phyloP scores from a whole-genome alignment of 2,113 vertebrate species.

The Sinocyclocheilus anshuiensis region DNA sequence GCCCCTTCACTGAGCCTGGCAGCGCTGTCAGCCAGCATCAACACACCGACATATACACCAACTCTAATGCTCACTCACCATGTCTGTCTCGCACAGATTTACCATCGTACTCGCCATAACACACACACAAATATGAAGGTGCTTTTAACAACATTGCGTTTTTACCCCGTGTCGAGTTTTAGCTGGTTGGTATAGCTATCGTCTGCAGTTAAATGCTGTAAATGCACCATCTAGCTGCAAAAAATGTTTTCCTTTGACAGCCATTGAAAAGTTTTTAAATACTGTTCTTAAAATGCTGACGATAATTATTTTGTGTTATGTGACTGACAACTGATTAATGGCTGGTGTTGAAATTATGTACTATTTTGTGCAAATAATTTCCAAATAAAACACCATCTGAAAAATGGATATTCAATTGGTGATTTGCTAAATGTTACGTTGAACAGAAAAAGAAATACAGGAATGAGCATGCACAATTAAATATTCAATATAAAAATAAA shows the following conservation, averaged over 20 bases:
- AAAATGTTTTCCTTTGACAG: background rate
- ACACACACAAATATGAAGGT: background rate
- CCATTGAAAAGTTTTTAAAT: background rate
- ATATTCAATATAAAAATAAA: background rate
- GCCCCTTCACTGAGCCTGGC: constrained; percentile 56
- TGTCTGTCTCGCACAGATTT: constrained; percentile 26
- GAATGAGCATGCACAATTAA: no score
- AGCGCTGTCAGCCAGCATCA: constrained; percentile 61
- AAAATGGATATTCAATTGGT: no score
- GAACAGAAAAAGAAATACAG: no score
- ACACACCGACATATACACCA: constrained; percentile 47
- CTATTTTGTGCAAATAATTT: no score
- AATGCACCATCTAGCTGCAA: background rate
- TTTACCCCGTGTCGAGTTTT: background rate
- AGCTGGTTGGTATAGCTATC: background rate
- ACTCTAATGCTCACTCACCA: background rate
- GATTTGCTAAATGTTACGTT: background rate
- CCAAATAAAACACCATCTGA: no score
- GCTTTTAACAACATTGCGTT: background rate
- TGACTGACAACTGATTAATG: background rate
- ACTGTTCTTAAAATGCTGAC: background rate
- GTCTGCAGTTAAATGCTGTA: background rate
- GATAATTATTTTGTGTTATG: background rate
- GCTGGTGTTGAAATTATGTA: background rate
- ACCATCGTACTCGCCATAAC: background rate